A percentile compares a stretch with the other conserved stretches of the same genome.
Conservation (phyloP, 2,113 vertebrate genomes). For the Benthochromis sp. region DNA sequence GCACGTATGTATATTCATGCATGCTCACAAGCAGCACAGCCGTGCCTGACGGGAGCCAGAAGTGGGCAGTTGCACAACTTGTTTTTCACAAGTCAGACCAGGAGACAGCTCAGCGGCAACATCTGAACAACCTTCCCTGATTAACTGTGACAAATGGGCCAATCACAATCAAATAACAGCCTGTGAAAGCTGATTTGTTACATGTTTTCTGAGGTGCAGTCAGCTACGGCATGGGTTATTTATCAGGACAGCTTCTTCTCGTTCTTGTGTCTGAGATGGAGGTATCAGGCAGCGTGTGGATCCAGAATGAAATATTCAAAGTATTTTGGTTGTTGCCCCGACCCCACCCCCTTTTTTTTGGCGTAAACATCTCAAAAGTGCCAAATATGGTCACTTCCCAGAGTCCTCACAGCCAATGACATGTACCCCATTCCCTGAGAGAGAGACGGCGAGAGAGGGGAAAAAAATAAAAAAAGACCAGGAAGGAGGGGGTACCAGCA, state of each 20-base stretch:
- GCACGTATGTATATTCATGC: neutral
- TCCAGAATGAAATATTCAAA: constrained; percentile 40
- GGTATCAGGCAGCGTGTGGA: constrained; percentile 7
- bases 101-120: constrained; percentile 44
- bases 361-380: constrained; percentile 36
- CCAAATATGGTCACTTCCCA: constrained; percentile 65
- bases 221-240: neutral
- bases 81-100: constrained; percentile 45
- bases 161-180: neutral
- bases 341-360: neutral
- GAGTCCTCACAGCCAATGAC: constrained; percentile 46
- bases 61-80: constrained; percentile 65
- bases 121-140: constrained; percentile 35
- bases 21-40: constrained; percentile 14
- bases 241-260: neutral
- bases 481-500: constrained; percentile 12
- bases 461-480: neutral
- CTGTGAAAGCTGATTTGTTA: neutral
- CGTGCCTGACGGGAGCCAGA: constrained; percentile 44
- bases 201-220: neutral
- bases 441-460: neutral
- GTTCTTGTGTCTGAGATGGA: constrained; percentile 3
- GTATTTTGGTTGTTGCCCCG: constrained; percentile 37
- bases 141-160: constrained; percentile 22
- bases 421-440: constrained; percentile 14